Conservation (phyloP, 2,888 invertebrate genomes). For the Drosophila koepferae region DNA sequence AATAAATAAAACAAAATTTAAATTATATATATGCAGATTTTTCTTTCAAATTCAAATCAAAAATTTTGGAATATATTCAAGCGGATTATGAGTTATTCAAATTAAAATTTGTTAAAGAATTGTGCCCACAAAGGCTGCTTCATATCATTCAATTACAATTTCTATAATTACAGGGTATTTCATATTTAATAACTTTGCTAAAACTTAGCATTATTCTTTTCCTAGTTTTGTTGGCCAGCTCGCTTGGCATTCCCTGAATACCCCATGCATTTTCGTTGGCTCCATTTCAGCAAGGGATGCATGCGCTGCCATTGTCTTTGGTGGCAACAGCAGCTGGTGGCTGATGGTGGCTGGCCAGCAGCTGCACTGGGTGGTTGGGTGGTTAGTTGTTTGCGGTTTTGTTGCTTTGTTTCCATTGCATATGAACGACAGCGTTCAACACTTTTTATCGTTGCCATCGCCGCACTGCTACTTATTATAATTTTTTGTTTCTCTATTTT, state of each 20-base stretch:
- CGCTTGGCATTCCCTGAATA: conserved; percentile 77
- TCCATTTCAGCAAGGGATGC: conserved; percentile 68
- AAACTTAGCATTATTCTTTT: conserved; percentile 25
- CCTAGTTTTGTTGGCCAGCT: conserved; percentile 63
- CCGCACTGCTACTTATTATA: conserved; percentile 72
- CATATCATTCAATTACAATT: too few species aligned
- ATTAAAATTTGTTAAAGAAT: neutral
- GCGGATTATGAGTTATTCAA: too few species aligned
- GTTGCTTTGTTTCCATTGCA: conserved; percentile 74
- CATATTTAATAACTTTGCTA: neutral
- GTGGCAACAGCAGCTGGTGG: conserved; percentile 33
- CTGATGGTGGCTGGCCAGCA: conserved; percentile 12
- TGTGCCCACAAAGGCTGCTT: too few species aligned
- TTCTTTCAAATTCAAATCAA: too few species aligned
- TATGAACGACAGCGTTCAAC: conserved; percentile 77
- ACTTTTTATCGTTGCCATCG: conserved; percentile 73
- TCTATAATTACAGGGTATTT: conserved; percentile 35
- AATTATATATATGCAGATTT: too few species aligned
- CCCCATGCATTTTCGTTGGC: conserved; percentile 78
- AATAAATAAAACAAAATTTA: too few species aligned
- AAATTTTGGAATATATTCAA: too few species aligned
- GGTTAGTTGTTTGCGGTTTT: conserved; percentile 59
- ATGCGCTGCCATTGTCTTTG: conserved; percentile 56
- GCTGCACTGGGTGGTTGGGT: neutral
- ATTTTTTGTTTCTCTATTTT: conserved; percentile 34